A percentile compares a stretch with the other conserved stretches of the same genome.
These are phyloP conservation scores for Neosilurus hyrtlii DNA, from an alignment of 2,797 vertebrate genomes.

Conservation along the genomic window DNA sequence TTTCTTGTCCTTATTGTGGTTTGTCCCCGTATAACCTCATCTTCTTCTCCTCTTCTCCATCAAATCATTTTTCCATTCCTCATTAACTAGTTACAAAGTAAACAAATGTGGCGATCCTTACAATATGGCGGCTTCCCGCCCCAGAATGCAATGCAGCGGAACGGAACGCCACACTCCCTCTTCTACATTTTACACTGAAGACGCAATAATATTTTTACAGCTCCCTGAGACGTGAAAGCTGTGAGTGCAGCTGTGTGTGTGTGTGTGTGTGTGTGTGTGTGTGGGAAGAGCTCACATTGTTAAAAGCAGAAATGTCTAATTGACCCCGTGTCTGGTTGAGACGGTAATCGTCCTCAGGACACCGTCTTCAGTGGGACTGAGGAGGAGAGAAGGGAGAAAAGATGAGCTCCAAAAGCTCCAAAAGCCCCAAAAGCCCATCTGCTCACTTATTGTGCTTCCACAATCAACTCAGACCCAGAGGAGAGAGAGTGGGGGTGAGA, in stretches of 20 bases:
- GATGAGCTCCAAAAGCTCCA: conserved; percentile 69
- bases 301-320: conserved; percentile 45
- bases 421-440: too few relatives aligned
- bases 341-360: conserved; percentile 45
- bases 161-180: conserved; percentile 7
- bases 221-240: conserved; percentile 66
- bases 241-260: conserved; percentile 4
- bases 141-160: conserved; percentile 12
- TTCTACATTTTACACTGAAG: background rate
- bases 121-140: background rate
- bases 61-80: background rate
- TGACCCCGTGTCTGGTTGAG: conserved; percentile 47
- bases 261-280: conserved; percentile 7
- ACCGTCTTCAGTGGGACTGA: conserved; percentile 56
- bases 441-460: conserved; percentile 77
- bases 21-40: background rate
- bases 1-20: background rate
- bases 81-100: background rate
- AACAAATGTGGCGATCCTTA: background rate
- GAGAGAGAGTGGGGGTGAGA: conserved; percentile 52
- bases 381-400: conserved; percentile 66
- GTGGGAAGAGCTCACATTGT: conserved; percentile 17
- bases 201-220: conserved; percentile 42
- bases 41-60: background rate
- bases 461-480: conserved; percentile 74